phyloP scores from a whole-genome alignment of 2,888 invertebrate species.

The Corythucha ciliata region DNA sequence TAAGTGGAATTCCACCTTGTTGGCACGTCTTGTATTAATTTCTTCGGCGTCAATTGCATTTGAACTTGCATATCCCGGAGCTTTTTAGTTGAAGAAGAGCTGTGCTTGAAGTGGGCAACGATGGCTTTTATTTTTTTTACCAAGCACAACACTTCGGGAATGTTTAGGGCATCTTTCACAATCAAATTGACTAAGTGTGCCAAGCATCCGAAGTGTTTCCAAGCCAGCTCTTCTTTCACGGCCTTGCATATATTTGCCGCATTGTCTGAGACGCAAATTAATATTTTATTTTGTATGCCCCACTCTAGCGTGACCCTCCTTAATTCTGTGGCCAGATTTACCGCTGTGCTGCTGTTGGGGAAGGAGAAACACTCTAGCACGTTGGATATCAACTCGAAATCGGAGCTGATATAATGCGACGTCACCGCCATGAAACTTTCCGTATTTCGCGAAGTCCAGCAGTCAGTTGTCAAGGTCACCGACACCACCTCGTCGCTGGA shows the following conservation, averaged over 20 bases:
- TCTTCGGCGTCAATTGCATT: conserved; percentile 19
- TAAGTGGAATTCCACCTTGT: conserved; percentile 24
- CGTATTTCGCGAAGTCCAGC: conserved; percentile 37
- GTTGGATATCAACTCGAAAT: conserved; percentile 28
- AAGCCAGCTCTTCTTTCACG: conserved; percentile 30
- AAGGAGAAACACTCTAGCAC: conserved; percentile 32
- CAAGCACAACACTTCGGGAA: not conserved
- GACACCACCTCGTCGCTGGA: not conserved
- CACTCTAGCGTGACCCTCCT: conserved; percentile 22
- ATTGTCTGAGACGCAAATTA: conserved; percentile 29
- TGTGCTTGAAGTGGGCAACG: not conserved
- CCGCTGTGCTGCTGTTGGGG: conserved; percentile 28
- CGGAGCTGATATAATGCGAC: conserved; percentile 34
- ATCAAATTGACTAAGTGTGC: conserved; percentile 13
- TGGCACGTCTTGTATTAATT: conserved; percentile 24
- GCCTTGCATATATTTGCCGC: conserved; percentile 35
- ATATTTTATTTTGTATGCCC: conserved; percentile 33
- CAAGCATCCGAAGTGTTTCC: conserved; percentile 22
- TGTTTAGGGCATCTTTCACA: conserved; percentile 6
- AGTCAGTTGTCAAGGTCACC: conserved; percentile 36
- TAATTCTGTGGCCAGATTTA: conserved; percentile 16
- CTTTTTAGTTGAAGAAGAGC: no score
- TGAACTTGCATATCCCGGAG: no score
- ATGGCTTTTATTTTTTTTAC: not conserved
- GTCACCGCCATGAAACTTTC: conserved; percentile 37